Evolutionary conservation across 2,113 vertebrate species (phyloP), one percentile per base, ranked within the genome.

Genomic region (Eudyptes chrysolophus): DNA sequence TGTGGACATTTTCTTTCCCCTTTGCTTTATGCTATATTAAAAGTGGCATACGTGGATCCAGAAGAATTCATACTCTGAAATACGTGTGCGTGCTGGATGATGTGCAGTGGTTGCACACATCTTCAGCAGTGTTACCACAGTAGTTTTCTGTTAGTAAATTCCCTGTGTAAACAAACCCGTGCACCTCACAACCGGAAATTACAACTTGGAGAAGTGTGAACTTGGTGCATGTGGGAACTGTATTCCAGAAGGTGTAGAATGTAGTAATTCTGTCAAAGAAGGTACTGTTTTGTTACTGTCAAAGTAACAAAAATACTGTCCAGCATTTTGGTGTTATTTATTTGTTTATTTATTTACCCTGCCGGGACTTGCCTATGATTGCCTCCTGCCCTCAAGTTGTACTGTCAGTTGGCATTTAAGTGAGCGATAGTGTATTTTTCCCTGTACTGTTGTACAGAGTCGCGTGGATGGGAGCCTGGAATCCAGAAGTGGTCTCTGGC

Each of bases 81-180:
- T 27, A 57, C 0, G 0, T 16, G 34, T 22, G n/a, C 9, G 1
- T 60, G 48, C 52, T 64, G 21, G 68, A 32, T 34, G 57, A 64
- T 10, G 55, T 26, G 38, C 46, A 15, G 21, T 24, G 34, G n/a
- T 76, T 82, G 46, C 61, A 13, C 69, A 34, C 29, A 54, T 49
- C 60, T 78, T 84, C 76, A 69, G 76, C 25, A 44, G 79, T 11
- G 51, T 62, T 36, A 57, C 42, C 32, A 32, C 62, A 60, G 30
- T n/a, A 75, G 44, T 74, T 72, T 65, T 81, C 51, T 36, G 60
- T 52, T 51, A 81, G 64, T 78, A 94, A 87, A 87, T 89, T 84
- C 34, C 60, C 34, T 18, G 7, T 29, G 40, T 76, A 48, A 88
- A 89, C 42, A 94, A 88, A 57, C 24, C 38, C 6, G 0, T 57